Conservation (phyloP, 2,888 invertebrate genomes). For the Thalpophila matura region DNA sequence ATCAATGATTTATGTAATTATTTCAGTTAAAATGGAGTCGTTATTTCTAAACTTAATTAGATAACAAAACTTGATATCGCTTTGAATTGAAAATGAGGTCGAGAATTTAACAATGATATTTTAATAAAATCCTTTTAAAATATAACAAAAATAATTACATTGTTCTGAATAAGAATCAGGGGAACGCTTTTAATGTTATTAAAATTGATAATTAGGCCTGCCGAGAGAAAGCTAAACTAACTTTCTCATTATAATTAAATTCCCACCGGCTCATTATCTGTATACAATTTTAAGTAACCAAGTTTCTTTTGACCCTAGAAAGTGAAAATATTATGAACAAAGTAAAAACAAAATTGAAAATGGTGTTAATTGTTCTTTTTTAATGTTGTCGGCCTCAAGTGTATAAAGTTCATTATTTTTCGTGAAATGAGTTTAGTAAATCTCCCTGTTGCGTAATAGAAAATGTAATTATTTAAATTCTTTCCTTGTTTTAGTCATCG, state of each 20-base stretch:
- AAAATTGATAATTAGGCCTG: conserved; percentile 42
- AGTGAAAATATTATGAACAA: conserved; percentile 37
- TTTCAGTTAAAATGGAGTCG: background rate
- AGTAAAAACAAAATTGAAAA: conserved; percentile 37
- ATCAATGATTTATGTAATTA: conserved; percentile 1
- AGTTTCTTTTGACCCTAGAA: conserved; percentile 34
- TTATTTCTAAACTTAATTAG: background rate
- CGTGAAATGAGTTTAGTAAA: conserved; percentile 32
- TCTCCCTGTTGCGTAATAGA: conserved; percentile 27
- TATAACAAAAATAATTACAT: conserved; percentile 2
- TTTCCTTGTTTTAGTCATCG: conserved; percentile 20
- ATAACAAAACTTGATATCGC: background rate
- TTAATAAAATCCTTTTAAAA: conserved; percentile 17
- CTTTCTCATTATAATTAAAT: conserved; percentile 51
- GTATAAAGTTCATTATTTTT: conserved; percentile 40
- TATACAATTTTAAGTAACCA: conserved; percentile 30
- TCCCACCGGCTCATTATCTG: conserved; percentile 29
- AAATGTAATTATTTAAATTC: conserved; percentile 46
- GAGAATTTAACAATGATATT: conserved; percentile 4
- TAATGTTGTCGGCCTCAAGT: conserved; percentile 36
- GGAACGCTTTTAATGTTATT: conserved; percentile 32
- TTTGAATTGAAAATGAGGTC: conserved; percentile 15
- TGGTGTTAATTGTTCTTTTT: conserved; percentile 43
- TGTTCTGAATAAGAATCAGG: conserved; percentile 6
- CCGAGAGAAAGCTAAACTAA: conserved; percentile 27